These are phyloP conservation scores for Fregata magnificens DNA, from an alignment of 2,113 vertebrate genomes.

Conservation along the genomic window DNA sequence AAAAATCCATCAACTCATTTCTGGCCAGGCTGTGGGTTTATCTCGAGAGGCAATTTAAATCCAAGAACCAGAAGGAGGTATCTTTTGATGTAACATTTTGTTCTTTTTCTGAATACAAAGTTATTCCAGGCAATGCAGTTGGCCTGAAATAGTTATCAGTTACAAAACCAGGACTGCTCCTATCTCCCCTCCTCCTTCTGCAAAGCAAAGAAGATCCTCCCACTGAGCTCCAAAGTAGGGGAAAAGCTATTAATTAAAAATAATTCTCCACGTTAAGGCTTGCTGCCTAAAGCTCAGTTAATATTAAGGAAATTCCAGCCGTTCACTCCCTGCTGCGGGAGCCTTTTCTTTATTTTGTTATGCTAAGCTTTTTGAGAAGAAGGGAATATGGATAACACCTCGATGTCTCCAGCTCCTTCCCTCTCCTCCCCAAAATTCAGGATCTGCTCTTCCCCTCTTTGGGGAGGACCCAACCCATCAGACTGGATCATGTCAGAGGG, in stretches of 20 bases:
- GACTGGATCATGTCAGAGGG: neutral
- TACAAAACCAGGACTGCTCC: constrained; percentile 37
- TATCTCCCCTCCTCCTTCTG: constrained; percentile 38
- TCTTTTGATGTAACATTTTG: constrained; percentile 62
- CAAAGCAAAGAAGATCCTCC: constrained; percentile 54
- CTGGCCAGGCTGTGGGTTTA: constrained; percentile 19
- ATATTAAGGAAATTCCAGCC: constrained; percentile 52
- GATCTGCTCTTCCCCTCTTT: neutral
- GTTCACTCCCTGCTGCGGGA: constrained; percentile 37
- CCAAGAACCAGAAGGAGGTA: constrained; percentile 33
- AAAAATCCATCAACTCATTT: constrained; percentile 30
- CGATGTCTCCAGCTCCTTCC: neutral
- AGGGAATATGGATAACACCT: neutral
- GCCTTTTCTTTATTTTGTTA: constrained; percentile 57
- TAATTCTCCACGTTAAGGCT: constrained; percentile 41
- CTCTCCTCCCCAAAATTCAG: neutral
- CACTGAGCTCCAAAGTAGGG: constrained; percentile 26
- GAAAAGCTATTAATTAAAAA: constrained; percentile 57
- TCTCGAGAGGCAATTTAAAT: constrained; percentile 25
- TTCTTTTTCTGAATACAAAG: constrained; percentile 55
- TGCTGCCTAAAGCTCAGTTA: constrained; percentile 47
- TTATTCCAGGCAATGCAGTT: constrained; percentile 61
- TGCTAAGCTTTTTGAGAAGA: constrained; percentile 7
- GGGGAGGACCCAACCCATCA: neutral
- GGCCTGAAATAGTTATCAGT: constrained; percentile 46